Base-by-base conservation (phyloP, 2,113 vertebrate genomes). In the Chrysemys picta region DNA sequence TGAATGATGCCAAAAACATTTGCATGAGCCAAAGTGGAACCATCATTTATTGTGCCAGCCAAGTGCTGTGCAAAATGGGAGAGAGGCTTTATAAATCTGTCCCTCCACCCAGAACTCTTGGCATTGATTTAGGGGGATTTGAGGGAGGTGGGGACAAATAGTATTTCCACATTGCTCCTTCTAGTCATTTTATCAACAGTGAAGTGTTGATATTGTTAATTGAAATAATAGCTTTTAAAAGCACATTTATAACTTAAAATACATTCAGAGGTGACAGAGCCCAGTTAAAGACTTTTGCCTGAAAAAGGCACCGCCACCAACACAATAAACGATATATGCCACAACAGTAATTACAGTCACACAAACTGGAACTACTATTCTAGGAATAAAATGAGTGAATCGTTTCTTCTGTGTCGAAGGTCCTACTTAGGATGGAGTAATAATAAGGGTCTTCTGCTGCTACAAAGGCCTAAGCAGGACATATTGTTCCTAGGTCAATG, bases 341-440 rank as follows among this genome's bases (percentile, higher is more conserved):
- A 90, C 79, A 85, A 35, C 6, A 21, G 56, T 56, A 56, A 78
- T 49, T 25, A 78, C 42, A 35, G 31, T 17, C 65, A 84, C 80
- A 29, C 31, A 65, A 2, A 42, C 79, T 86, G 45, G 49, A 96
- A 88, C 85, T 2, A 5, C 29, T 93, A 16, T 12, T 2, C 78
- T 53, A 82, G 87, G 93, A 94, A 90, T 85, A 84, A 82, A 52
- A 89, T 62, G 5, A 92, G 25, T 84, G 72, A 89, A 50, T 94
- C 91, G 72, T 5, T 0, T 90, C 35, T 94, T 89, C 69, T 38
- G 0, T 85, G 62, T 49, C 27, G 85, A 84, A 96, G 25, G 17
- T 88, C 25, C 12, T 72, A 11, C 72, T 47, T 53, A n/a, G 65
- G 35, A n/a, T n/a, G 65, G 35, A 69, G 65, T 69, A 80, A 88